phyloP scores from a whole-genome alignment of 2,888 invertebrate species.

The Cristatella mucedo region DNA sequence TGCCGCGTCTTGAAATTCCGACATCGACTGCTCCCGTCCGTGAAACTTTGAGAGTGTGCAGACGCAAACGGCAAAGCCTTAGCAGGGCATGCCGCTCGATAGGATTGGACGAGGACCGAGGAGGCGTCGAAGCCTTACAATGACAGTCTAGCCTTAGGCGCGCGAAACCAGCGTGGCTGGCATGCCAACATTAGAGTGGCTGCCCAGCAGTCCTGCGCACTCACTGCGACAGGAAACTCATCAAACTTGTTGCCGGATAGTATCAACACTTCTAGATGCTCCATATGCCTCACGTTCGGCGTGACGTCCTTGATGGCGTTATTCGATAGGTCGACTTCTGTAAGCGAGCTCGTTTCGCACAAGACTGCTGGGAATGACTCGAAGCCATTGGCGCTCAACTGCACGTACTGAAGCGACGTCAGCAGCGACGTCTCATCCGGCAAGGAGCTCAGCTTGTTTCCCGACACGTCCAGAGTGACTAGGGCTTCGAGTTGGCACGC shows the following conservation, averaged over 20 bases:
- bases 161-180: background rate
- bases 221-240: constrained; percentile 22
- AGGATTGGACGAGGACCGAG: too few species aligned
- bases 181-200: too few species aligned
- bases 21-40: too few species aligned
- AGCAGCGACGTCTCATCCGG: constrained; percentile 28
- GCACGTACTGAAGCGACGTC: constrained; percentile 20
- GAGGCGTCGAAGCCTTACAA: too few species aligned
- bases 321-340: constrained; percentile 20
- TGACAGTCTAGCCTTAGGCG: background rate
- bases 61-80: too few species aligned
- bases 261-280: constrained; percentile 18
- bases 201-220: too few species aligned
- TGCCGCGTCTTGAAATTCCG: too few species aligned
- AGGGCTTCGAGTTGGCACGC: constrained; percentile 8
- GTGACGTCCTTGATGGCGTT: constrained; percentile 22
- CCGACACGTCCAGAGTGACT: constrained; percentile 4
- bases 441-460: constrained; percentile 22
- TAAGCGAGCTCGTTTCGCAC: constrained; percentile 17
- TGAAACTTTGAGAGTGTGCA: too few species aligned
- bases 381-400: constrained; percentile 22
- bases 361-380: constrained; percentile 18
- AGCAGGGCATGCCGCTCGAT: too few species aligned
- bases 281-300: constrained; percentile 62
- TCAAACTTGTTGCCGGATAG: constrained; percentile 27